These are phyloP conservation scores for Nesidiocoris tenuis DNA, from an alignment of 2,888 invertebrate species.

Conservation along the genomic window DNA sequence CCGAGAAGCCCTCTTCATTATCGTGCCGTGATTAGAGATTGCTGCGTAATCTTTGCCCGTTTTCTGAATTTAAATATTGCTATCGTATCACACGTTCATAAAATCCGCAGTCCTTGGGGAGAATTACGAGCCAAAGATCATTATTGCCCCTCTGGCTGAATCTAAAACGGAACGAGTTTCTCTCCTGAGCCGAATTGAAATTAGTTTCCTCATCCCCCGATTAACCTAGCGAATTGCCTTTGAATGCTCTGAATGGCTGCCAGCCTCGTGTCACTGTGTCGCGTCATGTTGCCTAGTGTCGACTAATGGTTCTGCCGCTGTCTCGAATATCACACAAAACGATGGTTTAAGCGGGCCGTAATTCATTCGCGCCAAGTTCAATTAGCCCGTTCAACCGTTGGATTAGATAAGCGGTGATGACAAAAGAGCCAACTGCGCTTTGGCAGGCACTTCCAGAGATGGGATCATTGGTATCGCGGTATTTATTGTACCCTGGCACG, in stretches of 20 bases:
- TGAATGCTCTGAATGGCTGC: not conserved
- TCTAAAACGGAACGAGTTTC: not conserved
- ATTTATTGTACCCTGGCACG: no score
- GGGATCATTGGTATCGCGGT: no score
- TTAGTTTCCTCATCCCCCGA: not conserved
- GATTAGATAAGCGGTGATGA: not conserved
- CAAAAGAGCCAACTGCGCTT: not conserved
- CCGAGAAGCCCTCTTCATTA: no score
- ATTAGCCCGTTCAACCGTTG: not conserved
- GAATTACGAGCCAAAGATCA: no score
- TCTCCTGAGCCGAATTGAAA: not conserved
- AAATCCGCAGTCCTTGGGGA: no score
- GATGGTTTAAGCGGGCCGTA: not conserved
- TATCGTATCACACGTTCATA: no score
- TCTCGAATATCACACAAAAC: not conserved
- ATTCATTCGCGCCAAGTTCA: not conserved
- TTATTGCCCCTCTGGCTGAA: not conserved
- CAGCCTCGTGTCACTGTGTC: not conserved
- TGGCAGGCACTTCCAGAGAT: not conserved
- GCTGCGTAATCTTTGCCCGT: no score
- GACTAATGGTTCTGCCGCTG: not conserved
- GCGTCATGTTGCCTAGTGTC: not conserved
- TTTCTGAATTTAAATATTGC: no score
- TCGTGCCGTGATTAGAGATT: no score
- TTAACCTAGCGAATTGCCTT: not conserved